Base-by-base conservation (phyloP, 2,113 vertebrate species). In the Mastomys natalensis region DNA sequence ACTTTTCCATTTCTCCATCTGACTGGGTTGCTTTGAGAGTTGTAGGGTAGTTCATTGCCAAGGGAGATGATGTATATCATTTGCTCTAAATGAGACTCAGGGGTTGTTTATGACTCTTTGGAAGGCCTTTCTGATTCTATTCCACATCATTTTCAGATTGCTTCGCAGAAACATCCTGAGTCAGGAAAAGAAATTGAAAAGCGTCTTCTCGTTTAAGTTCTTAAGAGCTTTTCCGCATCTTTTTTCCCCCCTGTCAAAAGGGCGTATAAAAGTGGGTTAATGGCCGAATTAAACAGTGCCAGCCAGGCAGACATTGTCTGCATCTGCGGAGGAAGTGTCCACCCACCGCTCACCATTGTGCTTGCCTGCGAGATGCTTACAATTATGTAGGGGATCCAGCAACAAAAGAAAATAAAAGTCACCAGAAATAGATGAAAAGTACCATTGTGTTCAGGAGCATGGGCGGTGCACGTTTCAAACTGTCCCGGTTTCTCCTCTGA, bases 321-420 rank as follows among this genome's bases (percentile, higher is more conserved):
- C 87, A n/a, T 95, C 93, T 96, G 77, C 5, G 0, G 53, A 94
- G 94, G 86, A 98, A 96, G 88, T 17, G 0, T 95, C 37, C 85
- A 86, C 80, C 94, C 62, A 6, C 91, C 72, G 95, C 68, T 96
- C 93, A 73, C 81, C 29, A 43, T 93, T 97, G 86, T 96, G 85
- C 90, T 96, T 81, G 92, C 90, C 93, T 97, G 64, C 1, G 19
- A 91, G 40, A 66, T 95, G 74, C 81, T 43, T 97, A 62, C 90
- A 24, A 37, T 95, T 84, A 94, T 40, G 81, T 95, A 92, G 84
- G 90, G 62, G 60, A 95, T 93, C 96, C 96, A 96, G 62, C 95
- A 96, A 93, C 97, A 98, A 97, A 97, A 90, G 94, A 93, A 98
- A 96, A 96, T 87, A 88, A 97, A 97, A 96, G 93, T 98, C 66